Conservation (phyloP, 2,113 vertebrate species). For the Synchiropus splendidus region DNA sequence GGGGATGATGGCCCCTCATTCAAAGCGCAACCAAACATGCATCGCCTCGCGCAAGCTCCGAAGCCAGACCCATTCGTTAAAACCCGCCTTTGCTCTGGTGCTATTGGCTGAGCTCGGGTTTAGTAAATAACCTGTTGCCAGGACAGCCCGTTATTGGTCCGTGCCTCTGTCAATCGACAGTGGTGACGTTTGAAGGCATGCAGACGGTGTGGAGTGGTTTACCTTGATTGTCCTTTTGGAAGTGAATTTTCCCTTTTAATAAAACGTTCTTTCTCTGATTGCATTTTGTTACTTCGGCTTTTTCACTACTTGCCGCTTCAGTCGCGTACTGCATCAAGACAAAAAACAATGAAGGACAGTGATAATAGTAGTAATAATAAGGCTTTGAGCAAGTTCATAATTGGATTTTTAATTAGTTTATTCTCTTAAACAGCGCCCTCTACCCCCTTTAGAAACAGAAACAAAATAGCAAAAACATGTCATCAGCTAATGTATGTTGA, state of each 20-base stretch:
- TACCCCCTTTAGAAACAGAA: too few relatives aligned
- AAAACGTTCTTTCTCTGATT: not conserved
- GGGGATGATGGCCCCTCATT: conserved; percentile 64
- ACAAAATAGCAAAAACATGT: too few relatives aligned
- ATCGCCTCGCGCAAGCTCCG: conserved; percentile 20
- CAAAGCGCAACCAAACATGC: conserved; percentile 64
- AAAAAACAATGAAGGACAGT: too few relatives aligned
- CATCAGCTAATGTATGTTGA: too few relatives aligned
- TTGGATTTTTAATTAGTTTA: too few relatives aligned
- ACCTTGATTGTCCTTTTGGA: conserved; percentile 29
- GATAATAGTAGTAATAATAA: too few relatives aligned
- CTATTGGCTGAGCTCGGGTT: conserved; percentile 42
- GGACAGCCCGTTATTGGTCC: conserved; percentile 25
- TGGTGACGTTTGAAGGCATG: conserved; percentile 19
- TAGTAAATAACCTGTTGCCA: conserved; percentile 18
- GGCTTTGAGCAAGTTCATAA: too few relatives aligned
- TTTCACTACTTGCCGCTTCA: not conserved
- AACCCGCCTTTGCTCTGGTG: conserved; percentile 20
- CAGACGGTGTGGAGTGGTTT: conserved; percentile 20
- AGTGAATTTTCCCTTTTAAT: too few relatives aligned
- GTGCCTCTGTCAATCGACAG: conserved; percentile 13
- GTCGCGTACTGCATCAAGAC: too few relatives aligned
- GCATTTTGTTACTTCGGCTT: not conserved
- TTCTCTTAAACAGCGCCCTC: too few relatives aligned
- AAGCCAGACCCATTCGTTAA: conserved; percentile 1